These are phyloP conservation scores for Anguilla marmorata DNA, from an alignment of 2,797 vertebrate genomes.

Conservation along the genomic window DNA sequence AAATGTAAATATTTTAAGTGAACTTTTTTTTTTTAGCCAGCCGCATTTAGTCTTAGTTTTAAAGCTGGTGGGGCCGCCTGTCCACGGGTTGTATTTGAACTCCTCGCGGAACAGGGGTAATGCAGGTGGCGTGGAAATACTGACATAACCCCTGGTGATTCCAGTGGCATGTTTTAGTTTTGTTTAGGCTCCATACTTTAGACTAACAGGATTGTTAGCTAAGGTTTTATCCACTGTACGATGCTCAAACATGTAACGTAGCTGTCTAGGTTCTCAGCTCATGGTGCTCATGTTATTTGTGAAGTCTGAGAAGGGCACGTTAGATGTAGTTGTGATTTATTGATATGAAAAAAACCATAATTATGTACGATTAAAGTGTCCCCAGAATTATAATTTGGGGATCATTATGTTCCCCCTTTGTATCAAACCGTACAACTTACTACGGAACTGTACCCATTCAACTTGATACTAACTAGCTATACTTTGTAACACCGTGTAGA, in stretches of 20 bases:
- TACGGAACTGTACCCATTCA: not conserved
- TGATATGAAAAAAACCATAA: not conserved
- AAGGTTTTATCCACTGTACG: not conserved
- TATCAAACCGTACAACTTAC: not conserved
- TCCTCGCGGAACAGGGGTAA: not conserved
- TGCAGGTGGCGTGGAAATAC: not conserved
- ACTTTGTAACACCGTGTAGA: not conserved
- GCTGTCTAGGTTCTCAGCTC: not conserved
- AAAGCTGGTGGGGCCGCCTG: conserved; percentile 10
- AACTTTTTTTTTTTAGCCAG: not conserved
- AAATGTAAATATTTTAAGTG: not conserved
- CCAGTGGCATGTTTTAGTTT: not conserved
- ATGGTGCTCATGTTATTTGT: not conserved
- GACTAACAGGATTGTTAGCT: not conserved
- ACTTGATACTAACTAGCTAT: not conserved
- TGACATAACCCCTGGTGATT: not conserved
- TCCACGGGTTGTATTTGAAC: conserved; percentile 17
- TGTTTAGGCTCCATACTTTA: not conserved
- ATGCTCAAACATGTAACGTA: not conserved
- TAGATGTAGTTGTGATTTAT: not conserved
- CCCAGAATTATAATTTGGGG: not conserved
- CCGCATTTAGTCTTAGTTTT: not conserved
- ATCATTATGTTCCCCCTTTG: not conserved
- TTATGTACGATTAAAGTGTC: not conserved
- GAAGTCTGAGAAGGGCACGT: not conserved